phyloP scores from a whole-genome alignment of 2,797 vertebrate genomes.

The Amblyopsis hoosieri region DNA sequence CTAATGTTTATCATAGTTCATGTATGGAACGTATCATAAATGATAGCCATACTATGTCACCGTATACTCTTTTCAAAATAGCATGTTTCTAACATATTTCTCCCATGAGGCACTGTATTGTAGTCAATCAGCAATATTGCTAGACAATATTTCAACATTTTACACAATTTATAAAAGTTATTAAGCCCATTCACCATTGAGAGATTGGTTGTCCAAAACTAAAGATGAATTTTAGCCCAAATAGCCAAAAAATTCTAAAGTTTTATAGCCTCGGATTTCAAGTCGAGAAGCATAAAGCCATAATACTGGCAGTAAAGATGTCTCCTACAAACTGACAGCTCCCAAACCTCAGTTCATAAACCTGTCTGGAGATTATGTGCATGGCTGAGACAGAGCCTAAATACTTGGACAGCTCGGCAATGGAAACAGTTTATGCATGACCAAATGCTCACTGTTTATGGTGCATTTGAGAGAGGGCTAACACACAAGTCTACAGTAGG shows the following conservation, averaged over 20 bases:
- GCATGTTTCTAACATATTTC: slow-evolving; percentile 37
- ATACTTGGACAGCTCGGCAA: slow-evolving; percentile 49
- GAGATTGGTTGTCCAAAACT: slow-evolving; percentile 1
- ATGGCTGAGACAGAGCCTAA: slow-evolving; percentile 54
- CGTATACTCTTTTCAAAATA: slow-evolving; percentile 36
- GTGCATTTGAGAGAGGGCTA: slow-evolving; percentile 42
- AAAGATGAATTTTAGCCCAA: slow-evolving; percentile 19
- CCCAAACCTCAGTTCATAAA: slow-evolving; percentile 78
- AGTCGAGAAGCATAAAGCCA: slow-evolving; percentile 49
- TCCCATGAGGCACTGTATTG: slow-evolving; percentile 12
- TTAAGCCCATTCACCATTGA: slow-evolving; percentile 20
- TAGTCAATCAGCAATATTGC: not conserved
- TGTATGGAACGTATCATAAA: slow-evolving; percentile 54
- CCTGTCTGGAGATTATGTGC: slow-evolving; percentile 74
- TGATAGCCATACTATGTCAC: slow-evolving; percentile 46
- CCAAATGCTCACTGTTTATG: slow-evolving; percentile 50
- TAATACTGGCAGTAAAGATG: slow-evolving; percentile 75
- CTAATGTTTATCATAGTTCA: slow-evolving; percentile 39
- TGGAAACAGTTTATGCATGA: slow-evolving; percentile 59
- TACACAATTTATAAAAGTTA: slow-evolving; percentile 13
- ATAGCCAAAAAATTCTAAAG: slow-evolving; percentile 7
- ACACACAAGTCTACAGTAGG: slow-evolving; percentile 21
- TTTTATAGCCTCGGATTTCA: slow-evolving; percentile 50
- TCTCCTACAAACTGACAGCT: slow-evolving; percentile 72
- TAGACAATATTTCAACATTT: slow-evolving; percentile 18